Percentiles rank a stretch among this genome's conserved stretches.
These are phyloP conservation scores for Heteromyza rotundicornis DNA, from an alignment of 2,888 invertebrate species.

Conservation along the genomic window DNA sequence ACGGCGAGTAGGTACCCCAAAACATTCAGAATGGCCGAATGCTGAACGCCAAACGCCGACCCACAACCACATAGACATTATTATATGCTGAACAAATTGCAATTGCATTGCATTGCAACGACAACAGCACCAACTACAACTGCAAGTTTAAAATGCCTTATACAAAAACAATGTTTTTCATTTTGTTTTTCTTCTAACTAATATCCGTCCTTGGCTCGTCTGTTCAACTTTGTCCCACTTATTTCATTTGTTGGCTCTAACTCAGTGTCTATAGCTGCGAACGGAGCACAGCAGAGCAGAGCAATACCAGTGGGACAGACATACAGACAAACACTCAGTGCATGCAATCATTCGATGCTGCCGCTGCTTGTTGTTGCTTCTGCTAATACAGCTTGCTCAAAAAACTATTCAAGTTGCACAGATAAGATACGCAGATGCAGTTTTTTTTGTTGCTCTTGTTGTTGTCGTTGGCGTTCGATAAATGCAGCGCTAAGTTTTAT, in stretches of 20 bases:
- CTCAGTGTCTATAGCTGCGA: constrained; percentile 25
- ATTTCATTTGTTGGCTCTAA: constrained; percentile 54
- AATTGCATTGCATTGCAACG: neutral
- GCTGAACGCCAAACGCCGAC: neutral
- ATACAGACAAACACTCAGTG: no score
- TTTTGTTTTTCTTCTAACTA: constrained; percentile 54
- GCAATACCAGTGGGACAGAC: neutral
- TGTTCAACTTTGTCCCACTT: constrained; percentile 65
- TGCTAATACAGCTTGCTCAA: neutral
- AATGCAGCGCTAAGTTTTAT: no score
- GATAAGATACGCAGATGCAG: constrained; percentile 45
- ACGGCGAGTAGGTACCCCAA: neutral
- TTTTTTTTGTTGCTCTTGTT: constrained; percentile 10
- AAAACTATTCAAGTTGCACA: constrained; percentile 24
- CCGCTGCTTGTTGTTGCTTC: no score
- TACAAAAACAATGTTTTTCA: constrained; percentile 22
- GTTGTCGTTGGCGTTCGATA: constrained; percentile 4
- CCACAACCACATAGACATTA: constrained; percentile 1
- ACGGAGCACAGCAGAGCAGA: neutral
- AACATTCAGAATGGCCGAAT: constrained; percentile 8
- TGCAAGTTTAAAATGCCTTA: neutral
- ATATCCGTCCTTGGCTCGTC: constrained; percentile 65
- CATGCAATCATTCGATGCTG: no score
- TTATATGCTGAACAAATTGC: constrained; percentile 2
- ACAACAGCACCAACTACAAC: constrained; percentile 1